Evolutionary conservation across 2,888 invertebrate genomes (phyloP), one percentile per base, ranked within the genome.

Genomic region (Dasysyrphus tricinctus): DNA sequence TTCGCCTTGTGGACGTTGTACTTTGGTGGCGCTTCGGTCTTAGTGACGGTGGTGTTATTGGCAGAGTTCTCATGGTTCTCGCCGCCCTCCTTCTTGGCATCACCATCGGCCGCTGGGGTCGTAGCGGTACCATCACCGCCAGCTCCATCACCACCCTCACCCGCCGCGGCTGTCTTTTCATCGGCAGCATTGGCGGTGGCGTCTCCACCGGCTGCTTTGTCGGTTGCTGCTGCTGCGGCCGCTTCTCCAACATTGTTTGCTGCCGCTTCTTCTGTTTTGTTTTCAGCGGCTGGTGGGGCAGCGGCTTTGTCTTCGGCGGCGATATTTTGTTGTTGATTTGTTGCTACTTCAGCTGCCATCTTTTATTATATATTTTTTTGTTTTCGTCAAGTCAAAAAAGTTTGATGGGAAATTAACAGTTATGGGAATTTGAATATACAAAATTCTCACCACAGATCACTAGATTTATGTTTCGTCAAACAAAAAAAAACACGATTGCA

Each of bases 1-100:
- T 97, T 97, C 88, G 94, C 93, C 93, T 98, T 98, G 93, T 97
- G 97, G 88, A 97, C 97, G 90, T 95, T 94, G 86, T 95, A 95
- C 93, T 97, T 97, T 76, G 96, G 95, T 88, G 95, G 94, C 89
- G 95, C 94, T 90, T 95, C 95, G 88, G 94, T 92, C 90, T 95
- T 94, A 87, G 94, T 92, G 80, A 93, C 92, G 72, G 88, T 88
- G 88, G 91, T 92, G 88, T 91, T 90, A 91, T 93, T 92, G 83
- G 91, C 91, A 92, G 94, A 91, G 89, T 93, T 90, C 92, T 93
- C 90, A 88, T 91, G 91, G 88, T 91, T 90, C 92, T 93, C 90
- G 89, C 91, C 88, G 89, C 90, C 87, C 91, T 93, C 93, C 88
- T 92, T 92, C 93, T 94, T 92, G 90, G 93, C 90, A 91, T 93